phyloP scores from a whole-genome alignment of 2,113 vertebrate species.

The Apteryx mantelli region DNA sequence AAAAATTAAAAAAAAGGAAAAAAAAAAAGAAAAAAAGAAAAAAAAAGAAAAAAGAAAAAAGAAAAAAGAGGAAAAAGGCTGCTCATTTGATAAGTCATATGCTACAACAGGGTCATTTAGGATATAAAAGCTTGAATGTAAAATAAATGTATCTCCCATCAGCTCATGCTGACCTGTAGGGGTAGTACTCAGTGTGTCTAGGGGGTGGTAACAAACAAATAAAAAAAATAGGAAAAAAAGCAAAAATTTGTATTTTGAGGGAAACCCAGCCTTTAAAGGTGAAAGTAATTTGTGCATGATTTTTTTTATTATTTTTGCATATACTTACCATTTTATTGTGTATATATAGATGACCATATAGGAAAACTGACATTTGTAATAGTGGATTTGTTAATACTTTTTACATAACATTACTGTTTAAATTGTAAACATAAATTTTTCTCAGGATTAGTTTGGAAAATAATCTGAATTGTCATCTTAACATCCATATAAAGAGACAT shows the following conservation, averaged over 20 bases:
- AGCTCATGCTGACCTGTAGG: constrained; percentile 80
- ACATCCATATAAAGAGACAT: constrained; percentile 74
- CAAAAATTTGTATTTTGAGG: constrained; percentile 69
- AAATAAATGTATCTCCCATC: constrained; percentile 81
- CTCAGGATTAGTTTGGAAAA: constrained; percentile 81
- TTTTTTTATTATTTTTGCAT: constrained; percentile 84
- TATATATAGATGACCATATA: constrained; percentile 83
- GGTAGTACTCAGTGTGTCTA: constrained; percentile 78
- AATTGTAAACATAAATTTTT: constrained; percentile 83
- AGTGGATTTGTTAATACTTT: constrained; percentile 89
- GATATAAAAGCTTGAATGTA: constrained; percentile 84
- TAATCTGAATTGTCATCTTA: constrained; percentile 79
- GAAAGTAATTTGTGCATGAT: constrained; percentile 81
- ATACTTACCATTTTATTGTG: constrained; percentile 86
- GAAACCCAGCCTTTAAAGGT: constrained; percentile 78
- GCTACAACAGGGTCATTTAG: constrained; percentile 83
- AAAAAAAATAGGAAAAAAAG: constrained; percentile 60
- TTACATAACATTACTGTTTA: constrained; percentile 85
- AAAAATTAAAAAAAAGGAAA: rapidly evolving
- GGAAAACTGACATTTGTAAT: constrained; percentile 85
- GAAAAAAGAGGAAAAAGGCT: constrained; percentile 71
- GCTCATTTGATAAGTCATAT: constrained; percentile 80
- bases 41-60: background rate
- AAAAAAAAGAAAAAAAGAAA: background rate
- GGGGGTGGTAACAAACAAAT: constrained; percentile 70